Evolutionary conservation across 2,797 vertebrate species (phyloP).

Genomic region (Pempheris klunzingeri): DNA sequence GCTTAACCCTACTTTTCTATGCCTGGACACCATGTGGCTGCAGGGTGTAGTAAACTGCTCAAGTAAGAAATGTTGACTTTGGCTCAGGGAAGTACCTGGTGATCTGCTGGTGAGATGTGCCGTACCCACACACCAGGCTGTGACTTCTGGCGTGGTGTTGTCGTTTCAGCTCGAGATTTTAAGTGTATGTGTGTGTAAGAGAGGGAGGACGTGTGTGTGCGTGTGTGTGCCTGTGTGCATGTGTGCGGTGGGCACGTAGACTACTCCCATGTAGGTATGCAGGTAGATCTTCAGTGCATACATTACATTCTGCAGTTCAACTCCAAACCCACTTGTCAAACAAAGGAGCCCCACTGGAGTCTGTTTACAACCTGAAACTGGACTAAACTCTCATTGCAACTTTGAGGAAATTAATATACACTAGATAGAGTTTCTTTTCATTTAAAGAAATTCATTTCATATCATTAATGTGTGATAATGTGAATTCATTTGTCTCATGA

Average conservation of each 20-base stretch:
- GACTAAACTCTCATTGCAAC: not conserved
- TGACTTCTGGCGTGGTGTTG: slow-evolving; percentile 65
- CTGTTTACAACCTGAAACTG: not conserved
- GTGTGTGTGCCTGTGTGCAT: not conserved
- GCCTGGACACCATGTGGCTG: slow-evolving; percentile 20
- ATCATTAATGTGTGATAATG: not conserved
- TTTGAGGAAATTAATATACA: not conserved
- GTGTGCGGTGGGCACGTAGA: not conserved
- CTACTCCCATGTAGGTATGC: not conserved
- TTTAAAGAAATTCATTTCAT: not conserved
- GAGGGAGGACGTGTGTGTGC: not conserved
- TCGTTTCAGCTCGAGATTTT: slow-evolving; percentile 26
- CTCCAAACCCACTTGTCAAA: slow-evolving; percentile 12
- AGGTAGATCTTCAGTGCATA: not conserved
- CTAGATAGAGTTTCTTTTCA: not conserved
- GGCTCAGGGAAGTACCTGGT: slow-evolving; percentile 24
- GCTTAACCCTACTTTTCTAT: not conserved
- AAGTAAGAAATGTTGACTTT: slow-evolving; percentile 41
- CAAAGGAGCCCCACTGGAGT: not conserved
- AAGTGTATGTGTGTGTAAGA: not conserved
- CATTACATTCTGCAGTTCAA: not conserved
- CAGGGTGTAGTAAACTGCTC: slow-evolving; percentile 9
- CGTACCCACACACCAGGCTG: slow-evolving; percentile 55
- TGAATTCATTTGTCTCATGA: not conserved
- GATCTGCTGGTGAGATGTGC: slow-evolving; percentile 29